Base-by-base conservation (phyloP, 1,140 invertebrate species). In the Pogonomyrmex barbatus region DNA sequence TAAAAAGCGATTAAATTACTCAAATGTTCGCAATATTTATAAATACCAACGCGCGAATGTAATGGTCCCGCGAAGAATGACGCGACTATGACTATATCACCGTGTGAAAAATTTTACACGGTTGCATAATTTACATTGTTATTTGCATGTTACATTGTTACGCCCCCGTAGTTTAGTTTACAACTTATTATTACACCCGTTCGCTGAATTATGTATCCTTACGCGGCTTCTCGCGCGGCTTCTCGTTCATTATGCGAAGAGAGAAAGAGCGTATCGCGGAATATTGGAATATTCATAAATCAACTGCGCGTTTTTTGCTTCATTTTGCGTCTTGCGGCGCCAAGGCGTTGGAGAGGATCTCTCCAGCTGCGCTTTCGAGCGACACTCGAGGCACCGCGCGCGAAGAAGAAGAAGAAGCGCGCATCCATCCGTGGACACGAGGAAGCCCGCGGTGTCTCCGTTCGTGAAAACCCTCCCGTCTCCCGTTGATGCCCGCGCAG, bases 11-110 rank as follows among this genome's bases (percentile, higher is more conserved):
- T 78, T 78, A 50, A 63, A 63, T 45, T 79, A 12, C 54, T 3
- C 4, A 79, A 78, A 79, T 79, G 68, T 79, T 67, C 42, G 56
- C 54, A 17, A 67, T 30, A 39, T 45, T 24, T 30, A 14, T 33
- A 60, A 76, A 58, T 58, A 60, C 4, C 56, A 2, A 2, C 17
- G 39, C 30, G 33, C n/a, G 33, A 2, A 33, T 62, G 24, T 24
- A 77, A 47, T 56, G 33, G 30, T 10, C n/a, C 30, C 10, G 14
- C 17, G 14, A 36, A 17, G 42, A 60, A 33, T 45, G 14, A 17
- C 42, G 24, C 24, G 33, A 78, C 14, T 47, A 12, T 33, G 39
- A 24, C 24, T 24, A 14, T 12, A 12, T 24, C 24, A 60, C 2
- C 4, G 47, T 3, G 60, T 3, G 60, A 5, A 24, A 6, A 5